These are phyloP conservation scores for Numenius phaeopus DNA, from an alignment of 2,797 vertebrate genomes.

Conservation along the genomic window DNA sequence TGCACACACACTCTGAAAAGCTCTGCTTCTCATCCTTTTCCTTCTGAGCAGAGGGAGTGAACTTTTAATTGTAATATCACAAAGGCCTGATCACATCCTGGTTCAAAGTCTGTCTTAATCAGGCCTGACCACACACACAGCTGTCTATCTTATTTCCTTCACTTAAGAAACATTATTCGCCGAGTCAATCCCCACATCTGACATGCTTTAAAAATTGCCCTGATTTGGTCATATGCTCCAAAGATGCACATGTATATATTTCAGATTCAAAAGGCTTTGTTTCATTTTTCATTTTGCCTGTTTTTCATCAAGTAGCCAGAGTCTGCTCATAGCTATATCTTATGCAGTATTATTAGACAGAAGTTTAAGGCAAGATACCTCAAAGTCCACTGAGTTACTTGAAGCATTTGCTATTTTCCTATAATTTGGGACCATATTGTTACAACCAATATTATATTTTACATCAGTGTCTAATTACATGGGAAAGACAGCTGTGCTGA, in stretches of 20 bases:
- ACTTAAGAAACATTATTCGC: neutral
- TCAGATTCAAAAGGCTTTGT: neutral
- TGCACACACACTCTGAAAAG: neutral
- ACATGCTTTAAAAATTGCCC: slow-evolving; percentile 1
- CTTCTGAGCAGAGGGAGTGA: slow-evolving; percentile 12
- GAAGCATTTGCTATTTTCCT: slow-evolving; percentile 14
- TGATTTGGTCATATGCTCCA: neutral
- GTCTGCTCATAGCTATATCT: neutral
- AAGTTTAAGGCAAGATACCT: neutral
- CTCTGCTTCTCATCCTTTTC: slow-evolving; percentile 34
- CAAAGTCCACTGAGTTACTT: neutral
- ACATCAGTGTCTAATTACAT: slow-evolving; percentile 31
- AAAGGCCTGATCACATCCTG: slow-evolving; percentile 47
- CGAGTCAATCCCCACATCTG: slow-evolving; percentile 12
- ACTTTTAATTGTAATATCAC: slow-evolving; percentile 58
- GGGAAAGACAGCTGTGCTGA: slow-evolving; percentile 53
- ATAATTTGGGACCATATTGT: neutral
- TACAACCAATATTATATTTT: slow-evolving; percentile 16
- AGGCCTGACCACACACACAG: slow-evolving; percentile 62
- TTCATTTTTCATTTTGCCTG: neutral
- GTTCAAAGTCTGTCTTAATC: slow-evolving; percentile 54
- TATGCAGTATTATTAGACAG: neutral
- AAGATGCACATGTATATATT: neutral
- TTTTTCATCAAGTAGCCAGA: neutral
- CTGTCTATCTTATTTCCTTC: slow-evolving; percentile 41